phyloP scores from a whole-genome alignment of 2,113 vertebrate species.

The Cinclus cinclus region DNA sequence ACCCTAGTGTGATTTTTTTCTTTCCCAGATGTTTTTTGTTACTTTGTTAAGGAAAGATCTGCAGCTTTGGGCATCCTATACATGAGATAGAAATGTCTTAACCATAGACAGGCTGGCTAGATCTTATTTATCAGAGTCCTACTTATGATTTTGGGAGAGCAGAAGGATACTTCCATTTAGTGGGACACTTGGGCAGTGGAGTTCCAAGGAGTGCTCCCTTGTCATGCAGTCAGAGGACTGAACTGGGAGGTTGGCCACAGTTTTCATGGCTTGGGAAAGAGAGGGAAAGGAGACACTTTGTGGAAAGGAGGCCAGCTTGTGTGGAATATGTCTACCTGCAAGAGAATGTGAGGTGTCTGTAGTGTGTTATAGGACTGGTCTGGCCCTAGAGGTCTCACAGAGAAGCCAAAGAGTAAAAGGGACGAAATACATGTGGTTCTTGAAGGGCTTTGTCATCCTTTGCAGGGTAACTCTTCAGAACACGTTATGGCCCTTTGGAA shows the following conservation, averaged over 20 bases:
- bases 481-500: background rate
- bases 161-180: background rate
- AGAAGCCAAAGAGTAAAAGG: background rate
- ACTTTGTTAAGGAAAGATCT: background rate
- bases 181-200: background rate
- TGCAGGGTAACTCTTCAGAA: background rate
- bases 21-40: background rate
- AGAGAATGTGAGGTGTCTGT: background rate
- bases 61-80: background rate
- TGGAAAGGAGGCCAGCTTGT: background rate
- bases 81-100: background rate
- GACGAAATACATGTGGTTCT: background rate
- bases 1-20: background rate
- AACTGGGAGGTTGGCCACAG: background rate
- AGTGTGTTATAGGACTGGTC: background rate
- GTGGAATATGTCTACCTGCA: background rate
- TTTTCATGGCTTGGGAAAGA: background rate
- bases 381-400: background rate
- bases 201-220: background rate
- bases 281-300: background rate
- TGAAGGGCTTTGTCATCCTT: background rate
- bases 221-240: background rate
- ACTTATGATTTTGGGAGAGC: background rate
- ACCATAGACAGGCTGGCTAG: background rate
- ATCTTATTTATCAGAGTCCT: background rate